Evolutionary conservation across 2,888 invertebrate genomes (phyloP).

Genomic region (Tetragonisca angustula): DNA sequence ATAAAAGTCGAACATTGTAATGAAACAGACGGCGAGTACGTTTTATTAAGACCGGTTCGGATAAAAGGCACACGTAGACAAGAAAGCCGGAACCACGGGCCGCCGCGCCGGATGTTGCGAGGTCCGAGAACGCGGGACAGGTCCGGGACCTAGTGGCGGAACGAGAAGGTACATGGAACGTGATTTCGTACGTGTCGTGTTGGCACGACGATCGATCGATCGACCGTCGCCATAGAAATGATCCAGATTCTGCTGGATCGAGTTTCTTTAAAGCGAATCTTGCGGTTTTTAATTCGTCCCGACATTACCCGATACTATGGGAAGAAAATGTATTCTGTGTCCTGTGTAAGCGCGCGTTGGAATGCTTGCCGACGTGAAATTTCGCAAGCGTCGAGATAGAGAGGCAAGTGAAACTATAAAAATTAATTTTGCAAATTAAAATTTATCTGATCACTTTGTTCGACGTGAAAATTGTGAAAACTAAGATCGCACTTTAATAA

Average conservation of each 20-base stretch:
- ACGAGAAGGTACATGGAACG: slow-evolving; percentile 65
- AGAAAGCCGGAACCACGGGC: slow-evolving; percentile 81
- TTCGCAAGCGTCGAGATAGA: too few relatives aligned
- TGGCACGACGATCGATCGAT: slow-evolving; percentile 11
- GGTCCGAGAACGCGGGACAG: slow-evolving; percentile 65
- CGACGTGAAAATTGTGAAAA: background rate
- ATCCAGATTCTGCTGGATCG: slow-evolving; percentile 2
- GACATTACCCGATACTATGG: background rate
- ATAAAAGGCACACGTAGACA: slow-evolving; percentile 41
- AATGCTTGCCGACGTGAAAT: too few relatives aligned
- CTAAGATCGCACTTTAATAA: background rate
- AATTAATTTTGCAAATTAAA: background rate
- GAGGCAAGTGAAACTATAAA: background rate
- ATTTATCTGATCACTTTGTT: background rate
- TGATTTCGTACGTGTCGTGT: slow-evolving; percentile 43
- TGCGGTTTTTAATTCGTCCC: slow-evolving; percentile 28
- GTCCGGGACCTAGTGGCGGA: slow-evolving; percentile 72
- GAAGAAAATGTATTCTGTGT: background rate
- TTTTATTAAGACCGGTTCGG: slow-evolving; percentile 47
- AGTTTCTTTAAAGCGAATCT: slow-evolving; percentile 24
- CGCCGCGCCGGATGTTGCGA: slow-evolving; percentile 80
- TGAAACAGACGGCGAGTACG: slow-evolving; percentile 12
- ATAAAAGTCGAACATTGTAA: slow-evolving; percentile 24
- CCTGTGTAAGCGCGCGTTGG: too few relatives aligned
- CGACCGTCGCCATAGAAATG: background rate